Evolutionary conservation across 2,888 invertebrate genomes (phyloP).

Genomic region (Ochropleura plecta): DNA sequence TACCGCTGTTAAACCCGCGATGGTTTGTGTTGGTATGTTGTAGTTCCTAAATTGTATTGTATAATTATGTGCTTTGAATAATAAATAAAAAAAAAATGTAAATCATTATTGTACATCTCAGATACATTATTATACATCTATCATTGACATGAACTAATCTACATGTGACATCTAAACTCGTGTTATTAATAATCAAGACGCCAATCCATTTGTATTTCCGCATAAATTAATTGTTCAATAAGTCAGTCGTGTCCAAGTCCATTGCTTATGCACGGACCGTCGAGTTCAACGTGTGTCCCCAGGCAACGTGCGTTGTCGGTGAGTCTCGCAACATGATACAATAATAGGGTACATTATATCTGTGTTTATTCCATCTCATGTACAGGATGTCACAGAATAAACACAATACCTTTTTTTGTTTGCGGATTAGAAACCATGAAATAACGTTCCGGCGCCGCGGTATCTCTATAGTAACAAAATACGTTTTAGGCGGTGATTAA

Average conservation of each 20-base stretch:
- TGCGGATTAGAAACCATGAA: too few relatives aligned
- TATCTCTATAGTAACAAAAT: too few relatives aligned
- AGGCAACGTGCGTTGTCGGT: not conserved
- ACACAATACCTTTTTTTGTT: too few relatives aligned
- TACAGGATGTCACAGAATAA: too few relatives aligned
- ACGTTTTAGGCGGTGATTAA: too few relatives aligned
- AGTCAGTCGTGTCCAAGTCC: slow-evolving; percentile 29
- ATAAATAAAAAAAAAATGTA: too few relatives aligned
- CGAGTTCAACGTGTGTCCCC: slow-evolving; percentile 8
- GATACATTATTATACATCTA: not conserved
- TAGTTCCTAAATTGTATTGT: too few relatives aligned
- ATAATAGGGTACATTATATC: not conserved
- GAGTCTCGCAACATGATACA: slow-evolving; percentile 1
- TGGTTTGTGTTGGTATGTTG: too few relatives aligned
- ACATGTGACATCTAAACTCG: slow-evolving; percentile 23
- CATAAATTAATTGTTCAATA: slow-evolving; percentile 55
- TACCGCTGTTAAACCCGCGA: too few relatives aligned
- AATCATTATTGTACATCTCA: too few relatives aligned
- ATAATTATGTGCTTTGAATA: too few relatives aligned
- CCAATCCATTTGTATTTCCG: slow-evolving; percentile 33
- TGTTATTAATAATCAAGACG: slow-evolving; percentile 53
- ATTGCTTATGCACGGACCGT: slow-evolving; percentile 44
- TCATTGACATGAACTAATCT: slow-evolving; percentile 10
- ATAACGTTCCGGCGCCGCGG: too few relatives aligned
- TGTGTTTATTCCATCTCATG: not conserved